These are phyloP conservation scores for Pseudomugil gertrudae DNA, from an alignment of 2,797 vertebrate species.

Conservation along the genomic window DNA sequence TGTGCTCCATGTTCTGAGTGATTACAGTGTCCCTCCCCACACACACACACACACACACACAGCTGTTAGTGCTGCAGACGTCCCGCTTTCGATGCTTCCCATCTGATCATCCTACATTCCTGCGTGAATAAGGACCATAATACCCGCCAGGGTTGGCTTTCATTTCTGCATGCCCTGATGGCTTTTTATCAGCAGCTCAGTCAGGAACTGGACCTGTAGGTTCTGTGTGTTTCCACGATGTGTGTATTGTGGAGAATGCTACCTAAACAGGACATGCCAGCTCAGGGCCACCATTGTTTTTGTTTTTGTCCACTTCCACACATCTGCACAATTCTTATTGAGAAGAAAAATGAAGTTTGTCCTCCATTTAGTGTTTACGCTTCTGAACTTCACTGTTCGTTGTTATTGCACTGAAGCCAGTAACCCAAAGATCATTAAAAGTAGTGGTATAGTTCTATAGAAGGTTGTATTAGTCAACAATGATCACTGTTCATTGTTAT, in stretches of 20 bases:
- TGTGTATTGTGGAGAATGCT: slow-evolving; percentile 72
- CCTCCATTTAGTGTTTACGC: not conserved
- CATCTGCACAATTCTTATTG: slow-evolving; percentile 58
- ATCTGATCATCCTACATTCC: not conserved
- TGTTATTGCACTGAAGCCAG: too few species aligned
- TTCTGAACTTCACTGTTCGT: not conserved
- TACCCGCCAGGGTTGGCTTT: not conserved
- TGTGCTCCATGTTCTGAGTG: slow-evolving; percentile 29
- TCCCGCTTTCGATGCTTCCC: slow-evolving; percentile 5
- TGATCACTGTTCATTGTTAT: too few species aligned
- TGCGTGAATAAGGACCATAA: slow-evolving; percentile 5
- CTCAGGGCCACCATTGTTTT: slow-evolving; percentile 63
- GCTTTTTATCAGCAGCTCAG: slow-evolving; percentile 14
- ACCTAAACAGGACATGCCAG: slow-evolving; percentile 79
- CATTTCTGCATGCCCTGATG: not conserved
- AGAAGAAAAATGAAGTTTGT: slow-evolving; percentile 30
- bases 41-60: not conserved
- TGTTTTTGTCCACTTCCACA: slow-evolving; percentile 27
- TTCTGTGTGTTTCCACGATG: slow-evolving; percentile 51
- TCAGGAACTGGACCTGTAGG: slow-evolving; percentile 25
- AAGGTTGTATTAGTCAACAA: too few species aligned
- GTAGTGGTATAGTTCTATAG: too few species aligned
- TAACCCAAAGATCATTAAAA: too few species aligned
- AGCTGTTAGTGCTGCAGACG: slow-evolving; percentile 3
- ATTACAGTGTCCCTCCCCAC: slow-evolving; percentile 5